These are phyloP conservation scores for Zapus hudsonius DNA, from an alignment of 2,113 vertebrate genomes.

Conservation along the genomic window DNA sequence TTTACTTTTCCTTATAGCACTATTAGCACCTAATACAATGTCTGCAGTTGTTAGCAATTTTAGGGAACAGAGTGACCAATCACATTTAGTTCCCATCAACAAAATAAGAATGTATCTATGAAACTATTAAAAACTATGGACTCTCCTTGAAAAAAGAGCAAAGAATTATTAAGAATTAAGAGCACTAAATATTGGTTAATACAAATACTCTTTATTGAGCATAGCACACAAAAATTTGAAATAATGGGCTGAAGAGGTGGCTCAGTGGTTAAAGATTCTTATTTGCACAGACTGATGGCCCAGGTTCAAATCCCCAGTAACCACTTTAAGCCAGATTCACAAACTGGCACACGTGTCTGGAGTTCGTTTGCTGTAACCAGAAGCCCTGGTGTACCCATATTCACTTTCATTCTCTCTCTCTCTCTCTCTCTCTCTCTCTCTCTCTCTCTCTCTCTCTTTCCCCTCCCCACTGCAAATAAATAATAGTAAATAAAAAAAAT, in stretches of 20 bases:
- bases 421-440: no score
- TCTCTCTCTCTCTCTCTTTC: no score
- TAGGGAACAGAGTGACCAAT: conserved; percentile 15
- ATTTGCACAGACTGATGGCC: no score
- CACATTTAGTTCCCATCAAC: conserved; percentile 11
- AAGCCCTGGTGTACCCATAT: no score
- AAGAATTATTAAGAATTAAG: conserved; percentile 13
- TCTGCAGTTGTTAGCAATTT: conserved; percentile 27
- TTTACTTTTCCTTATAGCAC: not conserved
- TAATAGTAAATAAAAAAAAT: no score
- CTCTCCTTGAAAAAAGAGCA: conserved; percentile 14
- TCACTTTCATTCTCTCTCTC: no score
- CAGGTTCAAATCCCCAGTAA: no score
- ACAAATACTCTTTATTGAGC: not conserved
- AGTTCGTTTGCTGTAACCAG: no score
- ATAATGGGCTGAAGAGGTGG: not conserved
- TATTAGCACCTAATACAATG: conserved; percentile 13
- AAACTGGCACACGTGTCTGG: no score
- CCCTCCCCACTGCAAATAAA: no score
- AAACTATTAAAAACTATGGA: conserved; percentile 16
- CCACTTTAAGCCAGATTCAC: no score
- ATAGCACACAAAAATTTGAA: conserved; percentile 6
- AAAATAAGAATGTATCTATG: conserved; percentile 9
- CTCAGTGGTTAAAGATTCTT: no score
- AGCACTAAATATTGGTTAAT: not conserved